phyloP scores from a whole-genome alignment of 2,797 vertebrate genomes.

The Vespertilio murinus region DNA sequence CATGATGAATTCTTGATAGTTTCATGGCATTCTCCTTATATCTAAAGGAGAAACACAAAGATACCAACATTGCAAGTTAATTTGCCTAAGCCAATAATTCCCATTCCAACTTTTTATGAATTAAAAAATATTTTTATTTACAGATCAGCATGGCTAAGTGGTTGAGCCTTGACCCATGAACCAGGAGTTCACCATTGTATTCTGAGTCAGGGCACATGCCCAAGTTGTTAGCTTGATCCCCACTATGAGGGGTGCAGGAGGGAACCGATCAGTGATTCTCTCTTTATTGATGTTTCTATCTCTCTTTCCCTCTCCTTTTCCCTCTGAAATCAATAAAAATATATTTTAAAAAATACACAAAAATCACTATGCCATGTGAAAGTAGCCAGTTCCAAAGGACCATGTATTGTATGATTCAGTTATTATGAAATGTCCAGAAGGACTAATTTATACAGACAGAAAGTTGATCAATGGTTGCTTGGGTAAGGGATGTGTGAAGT shows the following conservation, averaged over 20 bases:
- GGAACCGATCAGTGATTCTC: neutral
- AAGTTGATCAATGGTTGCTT: neutral
- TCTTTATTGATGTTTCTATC: neutral
- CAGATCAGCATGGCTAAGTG: neutral
- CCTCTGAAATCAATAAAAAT: too few species aligned
- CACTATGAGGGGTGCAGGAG: neutral
- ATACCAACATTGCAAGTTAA: neutral
- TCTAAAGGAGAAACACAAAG: constrained; percentile 69
- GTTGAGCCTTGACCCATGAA: neutral
- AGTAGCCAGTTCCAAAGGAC: neutral
- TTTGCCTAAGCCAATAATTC: neutral
- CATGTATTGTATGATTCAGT: neutral
- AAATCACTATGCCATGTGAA: neutral
- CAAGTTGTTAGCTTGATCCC: neutral
- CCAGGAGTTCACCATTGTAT: neutral
- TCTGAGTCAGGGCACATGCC: neutral
- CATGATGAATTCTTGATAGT: constrained; percentile 88
- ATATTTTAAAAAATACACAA: neutral
- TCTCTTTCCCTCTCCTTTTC: neutral
- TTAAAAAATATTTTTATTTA: too few species aligned
- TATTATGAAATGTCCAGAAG: neutral
- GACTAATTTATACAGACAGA: neutral
- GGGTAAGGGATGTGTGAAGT: neutral
- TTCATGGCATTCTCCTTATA: constrained; percentile 86
- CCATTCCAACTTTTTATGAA: too few species aligned